Evolutionary conservation across 2,113 vertebrate genomes (phyloP).

Genomic region (Sceloporus undulatus): DNA sequence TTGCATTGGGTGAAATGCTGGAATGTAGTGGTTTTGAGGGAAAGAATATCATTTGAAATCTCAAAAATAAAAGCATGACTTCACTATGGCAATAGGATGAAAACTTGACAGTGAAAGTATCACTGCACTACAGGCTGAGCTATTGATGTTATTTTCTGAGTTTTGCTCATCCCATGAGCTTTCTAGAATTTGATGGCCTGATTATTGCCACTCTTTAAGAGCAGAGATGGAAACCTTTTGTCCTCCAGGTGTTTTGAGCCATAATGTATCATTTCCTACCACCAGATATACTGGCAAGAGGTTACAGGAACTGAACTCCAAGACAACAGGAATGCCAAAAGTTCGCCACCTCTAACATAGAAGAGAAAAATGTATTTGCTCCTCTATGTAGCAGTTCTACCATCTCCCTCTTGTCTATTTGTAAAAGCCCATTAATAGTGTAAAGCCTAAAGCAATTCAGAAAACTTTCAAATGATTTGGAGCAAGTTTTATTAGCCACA

Average conservation of each 20-base stretch:
- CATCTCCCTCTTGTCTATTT: not conserved
- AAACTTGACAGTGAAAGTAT: too few species aligned
- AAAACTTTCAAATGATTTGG: not conserved
- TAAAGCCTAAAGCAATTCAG: not conserved
- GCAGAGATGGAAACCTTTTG: too few species aligned
- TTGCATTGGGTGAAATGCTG: too few species aligned
- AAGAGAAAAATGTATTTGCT: not conserved
- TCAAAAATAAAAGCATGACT: too few species aligned
- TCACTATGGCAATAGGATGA: too few species aligned
- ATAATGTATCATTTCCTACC: not conserved
- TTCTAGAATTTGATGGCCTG: not conserved
- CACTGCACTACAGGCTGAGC: too few species aligned
- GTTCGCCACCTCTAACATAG: not conserved
- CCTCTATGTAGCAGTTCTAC: too few species aligned
- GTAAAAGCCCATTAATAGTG: not conserved
- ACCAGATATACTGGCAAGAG: not conserved
- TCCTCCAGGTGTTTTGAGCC: not conserved
- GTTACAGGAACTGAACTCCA: not conserved
- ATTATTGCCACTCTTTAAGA: not conserved
- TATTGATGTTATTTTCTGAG: not conserved
- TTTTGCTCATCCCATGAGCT: not conserved
- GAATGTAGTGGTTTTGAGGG: too few species aligned
- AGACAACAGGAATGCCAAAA: not conserved
- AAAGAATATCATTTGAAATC: too few species aligned
- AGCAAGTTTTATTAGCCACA: not conserved